Evolutionary conservation across 1,140 invertebrate species (phyloP), one percentile per base, ranked within the genome.

Genomic region (Calycopis cecrops): DNA sequence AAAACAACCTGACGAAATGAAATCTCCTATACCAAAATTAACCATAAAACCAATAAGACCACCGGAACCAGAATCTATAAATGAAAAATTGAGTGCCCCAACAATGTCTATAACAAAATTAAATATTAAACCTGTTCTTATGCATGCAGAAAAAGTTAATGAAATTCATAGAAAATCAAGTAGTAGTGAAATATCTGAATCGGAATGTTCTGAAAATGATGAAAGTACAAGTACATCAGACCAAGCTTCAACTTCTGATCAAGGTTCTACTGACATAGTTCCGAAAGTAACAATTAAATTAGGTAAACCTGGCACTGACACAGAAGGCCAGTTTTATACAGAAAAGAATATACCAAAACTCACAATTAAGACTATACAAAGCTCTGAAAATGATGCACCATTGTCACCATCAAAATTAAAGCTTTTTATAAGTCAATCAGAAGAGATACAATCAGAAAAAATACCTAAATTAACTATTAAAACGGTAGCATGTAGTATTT

Each of bases 161-260:
- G 78, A 80, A 60, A 59, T 75, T 35, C 78, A 84, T 55, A 61
- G 79, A 42, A 84, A 83, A 65, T 87, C 85, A n/a, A 87, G 86
- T 59, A 87, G 85, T 48, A 88, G 86, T 76, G 86, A 88, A 72
- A 81, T 88, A 66, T 88, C 86, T 33, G 86, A 88, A 71, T 87
- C 85, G 9, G 86, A 88, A 71, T 81, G 71, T 66, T 88, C 86
- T 35, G 85, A 88, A 73, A 88, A 86, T 79, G 86, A 88, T 79
- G 81, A 87, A 59, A 81, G 71, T 48, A 69, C 78, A 28, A 86
- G 81, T 60, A 85, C 83, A 44, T 86, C 85, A 38, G 82, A 85
- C 59, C 79, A 84, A 54, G 70, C 81, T 16, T 84, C 82, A 34
- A 65, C 78, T 4, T 85, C 81, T 40, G 82, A 87, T 63, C 76